Evolutionary conservation across 2,113 vertebrate genomes (phyloP), one percentile per base, ranked within the genome.

Genomic region (Raphicerus campestris): DNA sequence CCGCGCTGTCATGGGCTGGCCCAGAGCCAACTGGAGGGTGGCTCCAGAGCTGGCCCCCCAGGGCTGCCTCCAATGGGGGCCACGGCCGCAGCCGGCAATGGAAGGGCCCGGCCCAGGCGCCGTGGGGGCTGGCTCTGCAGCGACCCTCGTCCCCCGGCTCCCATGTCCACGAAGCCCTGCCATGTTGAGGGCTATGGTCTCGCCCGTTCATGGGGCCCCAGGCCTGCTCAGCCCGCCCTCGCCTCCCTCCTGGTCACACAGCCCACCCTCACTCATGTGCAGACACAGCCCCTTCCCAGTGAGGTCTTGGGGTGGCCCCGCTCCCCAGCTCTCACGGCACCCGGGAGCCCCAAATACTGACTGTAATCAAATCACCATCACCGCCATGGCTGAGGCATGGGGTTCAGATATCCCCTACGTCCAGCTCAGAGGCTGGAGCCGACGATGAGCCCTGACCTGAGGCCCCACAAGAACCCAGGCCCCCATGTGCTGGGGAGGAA

Each of bases 61-160:
- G 1, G 47, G 73, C 56, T 0, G 1, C 55, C 32, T 28, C 42
- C 1, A 4, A 2, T 0, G 2, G 17, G 17, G n/a, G 24, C 45
- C 60, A 1, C 4, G 4, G 32, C 55, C 1, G 0, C 39, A 30
- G 51, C 7, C 0, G 17, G 32, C 1, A 6, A 3, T 0, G 24
- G 49, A 10, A 11, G 32, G 26, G 75, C 15, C 73, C 47, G 15
- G 92, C 47, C n/a, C 45, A 7, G 15, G 39, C 1, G n/a, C 3
- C 1, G 3, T 0, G 22, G 56, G 19, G 32, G n/a, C 58, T 20
- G 30, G n/a, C n/a, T n/a, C 58, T 20, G 30, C 30, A 49, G 28
- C 3, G 35, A 11, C 9, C 51, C 42, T 47, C 5, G 15, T 22
- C 2, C 77, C 49, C 8, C 0, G 0, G 8, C 47, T 35, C 19